Conservation (phyloP, 30 jellyfish, hydroid and myxozoan genomes). For the Catostylus mosaicus region DNA sequence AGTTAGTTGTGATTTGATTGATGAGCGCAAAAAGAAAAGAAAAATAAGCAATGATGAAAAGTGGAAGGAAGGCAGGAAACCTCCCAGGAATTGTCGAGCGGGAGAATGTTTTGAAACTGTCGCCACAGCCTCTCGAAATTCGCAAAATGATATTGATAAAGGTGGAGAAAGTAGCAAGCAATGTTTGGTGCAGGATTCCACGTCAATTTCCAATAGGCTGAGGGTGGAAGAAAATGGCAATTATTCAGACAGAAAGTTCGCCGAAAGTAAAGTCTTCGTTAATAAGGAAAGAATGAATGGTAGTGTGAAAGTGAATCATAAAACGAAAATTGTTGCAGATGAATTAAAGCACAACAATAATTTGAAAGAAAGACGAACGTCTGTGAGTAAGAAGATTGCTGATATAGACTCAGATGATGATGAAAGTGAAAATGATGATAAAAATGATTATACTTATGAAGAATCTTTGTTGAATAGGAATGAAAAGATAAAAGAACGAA, state of each 20-base stretch:
- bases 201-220: background rate
- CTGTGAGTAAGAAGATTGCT: background rate
- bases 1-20: too few relatives aligned
- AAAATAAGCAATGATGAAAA: background rate
- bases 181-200: background rate
- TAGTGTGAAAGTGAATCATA: background rate
- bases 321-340: background rate
- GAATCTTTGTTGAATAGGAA: background rate
- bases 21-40: too few relatives aligned
- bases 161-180: background rate
- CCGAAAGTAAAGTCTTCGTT: background rate
- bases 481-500: background rate
- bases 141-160: background rate
- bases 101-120: background rate
- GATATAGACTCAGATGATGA: slow-evolving; percentile 6
- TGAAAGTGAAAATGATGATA: background rate
- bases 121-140: too few relatives aligned
- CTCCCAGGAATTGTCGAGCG: background rate
- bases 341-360: background rate
- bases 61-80: background rate
- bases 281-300: background rate
- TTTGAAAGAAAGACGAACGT: background rate
- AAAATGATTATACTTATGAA: background rate
- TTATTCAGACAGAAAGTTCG: background rate
- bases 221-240: background rate